Conservation (phyloP, 2,888 invertebrate genomes). For the Buathra laborator region DNA sequence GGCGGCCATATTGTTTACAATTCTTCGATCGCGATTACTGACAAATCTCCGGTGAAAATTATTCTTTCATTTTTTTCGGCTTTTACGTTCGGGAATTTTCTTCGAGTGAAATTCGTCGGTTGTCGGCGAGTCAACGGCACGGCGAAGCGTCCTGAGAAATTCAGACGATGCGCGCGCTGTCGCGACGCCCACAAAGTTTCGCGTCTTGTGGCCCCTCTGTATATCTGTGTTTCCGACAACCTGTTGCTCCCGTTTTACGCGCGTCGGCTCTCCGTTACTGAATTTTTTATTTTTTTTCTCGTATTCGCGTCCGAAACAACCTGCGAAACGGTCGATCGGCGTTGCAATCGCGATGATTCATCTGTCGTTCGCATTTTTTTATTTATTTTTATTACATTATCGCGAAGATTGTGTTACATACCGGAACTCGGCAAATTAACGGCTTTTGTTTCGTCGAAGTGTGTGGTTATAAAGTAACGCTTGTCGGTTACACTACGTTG, state of each 20-base stretch:
- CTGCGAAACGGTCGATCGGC: not conserved
- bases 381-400: not conserved
- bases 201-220: constrained; percentile 26
- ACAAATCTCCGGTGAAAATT: not conserved
- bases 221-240: constrained; percentile 41
- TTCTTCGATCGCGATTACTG: not conserved
- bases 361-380: constrained; percentile 22
- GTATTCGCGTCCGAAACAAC: not conserved
- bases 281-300: not conserved
- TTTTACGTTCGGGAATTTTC: not conserved
- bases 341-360: constrained; percentile 21
- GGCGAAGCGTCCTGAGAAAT: constrained; percentile 8
- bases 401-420: constrained; percentile 4
- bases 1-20: not conserved
- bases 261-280: constrained; percentile 11
- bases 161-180: constrained; percentile 41
- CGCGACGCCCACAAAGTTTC: constrained; percentile 46
- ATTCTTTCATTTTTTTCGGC: not conserved
- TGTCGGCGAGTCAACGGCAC: constrained; percentile 7
- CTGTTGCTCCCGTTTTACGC: constrained; percentile 58
- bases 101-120: not conserved
- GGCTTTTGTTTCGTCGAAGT: constrained; percentile 4
- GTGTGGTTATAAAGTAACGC: constrained; percentile 18
- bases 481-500: constrained; percentile 9
- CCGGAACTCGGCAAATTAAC: not conserved